Percentiles rank a stretch among this genome's conserved stretches.
Evolutionary conservation across 2,113 vertebrate genomes (phyloP).

Genomic region (Corythornis vintsioides): DNA sequence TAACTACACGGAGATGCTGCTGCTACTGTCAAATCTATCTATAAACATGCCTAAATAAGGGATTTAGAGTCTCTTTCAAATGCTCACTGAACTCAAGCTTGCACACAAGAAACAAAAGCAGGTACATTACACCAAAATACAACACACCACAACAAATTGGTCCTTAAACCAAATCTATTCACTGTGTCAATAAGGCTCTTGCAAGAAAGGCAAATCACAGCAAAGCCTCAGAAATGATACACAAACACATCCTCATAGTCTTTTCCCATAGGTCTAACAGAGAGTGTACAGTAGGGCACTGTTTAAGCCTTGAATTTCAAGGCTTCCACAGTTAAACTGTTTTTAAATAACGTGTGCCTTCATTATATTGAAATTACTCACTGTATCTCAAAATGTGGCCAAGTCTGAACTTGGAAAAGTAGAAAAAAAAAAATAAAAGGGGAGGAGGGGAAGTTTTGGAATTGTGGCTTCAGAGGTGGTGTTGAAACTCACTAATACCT

Average conservation of each 20-base stretch:
- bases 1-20: not conserved
- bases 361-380: not conserved
- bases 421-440: not conserved
- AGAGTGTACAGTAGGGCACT: not conserved
- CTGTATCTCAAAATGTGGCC: not conserved
- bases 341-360: not conserved
- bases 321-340: not conserved
- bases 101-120: not conserved
- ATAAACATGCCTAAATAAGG: not conserved
- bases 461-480: not conserved
- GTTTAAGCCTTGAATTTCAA: not conserved
- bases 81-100: not conserved
- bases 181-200: not conserved
- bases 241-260: not conserved
- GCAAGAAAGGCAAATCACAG: not conserved
- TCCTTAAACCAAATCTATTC: not conserved
- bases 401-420: not conserved
- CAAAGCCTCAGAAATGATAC: not conserved
- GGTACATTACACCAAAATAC: not conserved
- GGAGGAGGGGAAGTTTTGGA: accelerated
- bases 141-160: not conserved
- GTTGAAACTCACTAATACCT: not conserved
- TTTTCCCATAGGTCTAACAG: not conserved
- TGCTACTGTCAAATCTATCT: not conserved
- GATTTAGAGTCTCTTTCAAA: not conserved